Base-by-base conservation (phyloP, 1,140 invertebrate species). In the Leptinotarsa lineolata region DNA sequence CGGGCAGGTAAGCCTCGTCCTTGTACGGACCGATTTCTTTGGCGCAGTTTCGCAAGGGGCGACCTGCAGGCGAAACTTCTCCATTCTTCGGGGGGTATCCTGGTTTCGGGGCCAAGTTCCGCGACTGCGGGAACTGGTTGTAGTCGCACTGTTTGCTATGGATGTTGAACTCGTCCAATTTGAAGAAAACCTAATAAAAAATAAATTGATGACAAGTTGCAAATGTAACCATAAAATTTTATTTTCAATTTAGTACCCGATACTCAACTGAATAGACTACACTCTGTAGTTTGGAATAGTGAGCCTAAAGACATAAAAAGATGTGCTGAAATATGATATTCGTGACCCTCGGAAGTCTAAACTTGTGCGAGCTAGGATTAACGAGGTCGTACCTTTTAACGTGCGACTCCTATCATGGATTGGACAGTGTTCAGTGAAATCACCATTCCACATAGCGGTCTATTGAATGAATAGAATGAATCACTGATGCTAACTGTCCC, bases 101-200 rank as follows among this genome's bases (percentile, higher is more conserved):
- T 18, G 54, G 60, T 13, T 39, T 72, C 15, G 45, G 16, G 13
- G 63, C 68, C 11, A 45, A 24, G 22, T 30, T 76, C 11, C 72
- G 72, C 30, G 59, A 20, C 12, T 22, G 39, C 22, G 48, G 70
- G 64, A 74, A 73, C 48, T 54, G 72, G 59, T 76, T 80, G 59
- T 78, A 80, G 48, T 79, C 77, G 68, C 82, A 83, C 48, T 78
- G 82, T 46, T 78, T 80, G 69, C 81, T 80, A 68, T 84, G 83
- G 15, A 76, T 73, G 70, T 84, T 84, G 72, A 84, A 84, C 70
- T 83, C 81, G 71, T 82, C 79, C 48, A 84, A 64, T 73, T 83
- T 84, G 70, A 81, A 82, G 72, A 84, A 84, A 16, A 83, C 83
- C 73, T 80, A 54, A 16, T 30, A 12, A 66, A 71, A 75, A 68